Conservation (phyloP, 2,888 invertebrate species). For the Mystacides longicornis region DNA sequence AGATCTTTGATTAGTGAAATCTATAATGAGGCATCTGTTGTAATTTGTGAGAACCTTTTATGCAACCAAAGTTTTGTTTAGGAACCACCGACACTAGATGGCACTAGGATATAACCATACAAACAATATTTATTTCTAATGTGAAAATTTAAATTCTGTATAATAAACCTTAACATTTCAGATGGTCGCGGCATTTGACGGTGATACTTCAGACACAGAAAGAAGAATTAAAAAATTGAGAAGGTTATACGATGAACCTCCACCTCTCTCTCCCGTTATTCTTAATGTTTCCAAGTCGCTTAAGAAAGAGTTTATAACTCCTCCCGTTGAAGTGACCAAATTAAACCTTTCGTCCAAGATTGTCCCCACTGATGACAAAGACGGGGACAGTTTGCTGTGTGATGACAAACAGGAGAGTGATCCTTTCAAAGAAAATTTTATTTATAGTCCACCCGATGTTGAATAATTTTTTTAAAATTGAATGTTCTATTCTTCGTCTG, state of each 20-base stretch:
- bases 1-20: too few species aligned
- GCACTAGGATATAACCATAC: too few species aligned
- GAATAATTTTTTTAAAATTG: too few species aligned
- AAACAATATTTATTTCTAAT: background rate
- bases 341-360: background rate
- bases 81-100: too few species aligned
- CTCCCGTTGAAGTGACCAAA: constrained; percentile 7
- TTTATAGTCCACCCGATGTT: constrained; percentile 15
- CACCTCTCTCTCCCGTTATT: constrained; percentile 46
- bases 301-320: constrained; percentile 29
- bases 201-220: constrained; percentile 26
- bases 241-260: constrained; percentile 50
- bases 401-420: background rate
- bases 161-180: background rate
- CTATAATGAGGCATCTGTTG: too few species aligned
- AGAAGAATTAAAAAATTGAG: constrained; percentile 44
- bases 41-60: too few species aligned
- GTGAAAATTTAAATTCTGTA: background rate
- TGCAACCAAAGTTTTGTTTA: too few species aligned
- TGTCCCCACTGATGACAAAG: background rate
- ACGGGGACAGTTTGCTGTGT: background rate
- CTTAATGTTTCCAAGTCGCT: constrained; percentile 40
- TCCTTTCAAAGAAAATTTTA: constrained; percentile 15
- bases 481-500: too few species aligned
- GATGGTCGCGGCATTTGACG: background rate